Conservation (phyloP, 1,140 invertebrate genomes). For the Caenorhabditis briggsae region DNA sequence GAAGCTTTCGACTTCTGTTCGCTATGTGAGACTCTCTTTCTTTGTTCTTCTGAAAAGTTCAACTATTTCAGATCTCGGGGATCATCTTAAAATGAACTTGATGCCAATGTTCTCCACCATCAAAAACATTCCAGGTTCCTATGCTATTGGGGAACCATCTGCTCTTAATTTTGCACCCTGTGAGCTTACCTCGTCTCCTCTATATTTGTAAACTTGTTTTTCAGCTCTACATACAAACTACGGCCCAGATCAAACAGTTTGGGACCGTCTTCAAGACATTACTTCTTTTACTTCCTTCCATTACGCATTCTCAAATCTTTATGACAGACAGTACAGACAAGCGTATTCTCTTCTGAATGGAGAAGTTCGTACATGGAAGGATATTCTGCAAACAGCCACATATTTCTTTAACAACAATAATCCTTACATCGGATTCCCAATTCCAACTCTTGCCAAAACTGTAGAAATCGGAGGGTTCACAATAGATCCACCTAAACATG, state of each 20-base stretch:
- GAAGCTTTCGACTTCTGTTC: conserved; percentile 51
- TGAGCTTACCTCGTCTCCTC: not conserved
- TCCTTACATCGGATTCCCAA: conserved; percentile 52
- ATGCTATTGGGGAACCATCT: conserved; percentile 36
- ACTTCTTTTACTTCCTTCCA: conserved; percentile 31
- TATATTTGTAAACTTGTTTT: not conserved
- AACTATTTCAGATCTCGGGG: not conserved
- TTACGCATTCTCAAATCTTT: conserved; percentile 34
- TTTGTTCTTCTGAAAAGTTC: not conserved
- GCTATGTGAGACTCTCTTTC: not conserved
- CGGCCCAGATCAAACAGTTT: conserved; percentile 27
- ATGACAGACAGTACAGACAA: not conserved
- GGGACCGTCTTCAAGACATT: conserved; percentile 1
- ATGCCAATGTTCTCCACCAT: not conserved
- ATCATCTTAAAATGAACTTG: conserved; percentile 3
- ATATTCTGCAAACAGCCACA: not conserved
- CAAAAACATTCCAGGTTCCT: conserved; percentile 2
- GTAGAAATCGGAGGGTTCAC: conserved; percentile 58
- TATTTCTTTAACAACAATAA: conserved; percentile 57
- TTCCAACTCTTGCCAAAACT: conserved; percentile 44
- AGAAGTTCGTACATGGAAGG: conserved; percentile 5
- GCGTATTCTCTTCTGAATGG: conserved; percentile 4
- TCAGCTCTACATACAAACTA: conserved; percentile 20
- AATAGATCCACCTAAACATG: not conserved
- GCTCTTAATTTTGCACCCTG: conserved; percentile 23